Base-by-base conservation (phyloP, 2,888 invertebrate species). In the Ochropleura leucogaster region DNA sequence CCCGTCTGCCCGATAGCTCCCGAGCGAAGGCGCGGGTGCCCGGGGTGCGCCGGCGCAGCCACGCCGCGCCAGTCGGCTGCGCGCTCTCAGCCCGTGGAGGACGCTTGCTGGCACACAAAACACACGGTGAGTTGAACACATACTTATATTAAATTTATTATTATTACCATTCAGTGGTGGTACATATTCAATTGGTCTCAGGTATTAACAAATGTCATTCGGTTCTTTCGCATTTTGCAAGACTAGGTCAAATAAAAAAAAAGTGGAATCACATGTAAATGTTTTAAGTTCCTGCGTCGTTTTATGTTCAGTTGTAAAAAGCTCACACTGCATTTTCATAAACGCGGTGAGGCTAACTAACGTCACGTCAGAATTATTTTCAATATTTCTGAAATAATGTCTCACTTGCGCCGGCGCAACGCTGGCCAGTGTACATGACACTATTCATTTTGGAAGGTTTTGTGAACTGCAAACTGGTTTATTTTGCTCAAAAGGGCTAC, bases 51-150 rank as follows among this genome's bases (percentile, higher is more conserved):
- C 20, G 9, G 73, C 76, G 79, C 74, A 64, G 67, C 67, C 63
- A 42, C 75, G 30, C 49, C 62, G 49, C 74, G 69, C 44, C 92
- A 92, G 93, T 93, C 88, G 88, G 85, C 84, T 87, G 87, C 89
- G 90, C 85, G 90, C 88, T 85, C 88, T 88, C 89, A 78, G 79
- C 74, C 69, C 82, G 84, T 78, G 83, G 83, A 86, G 82, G 85
- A 85, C 74, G 75, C 71, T 84, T 68, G 83, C 80, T 74, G 75
- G 76, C 47, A 72, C 57, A 72, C 44, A 44, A 40, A 30, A 72
- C 53, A 76, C 42, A 72, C 80, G 75, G 87, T 87, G 68, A 88
- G 89, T 85, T n/a, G 49, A n/a, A 57, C 12, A 47, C 30, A 40
- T 30, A 64, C 47, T 20, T 30, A 66, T 57, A n/a, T 62, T 46